A percentile compares a stretch with the other conserved stretches of the same genome.
Conservation (phyloP, 2,113 vertebrate species). For the Macquaria australasica region DNA sequence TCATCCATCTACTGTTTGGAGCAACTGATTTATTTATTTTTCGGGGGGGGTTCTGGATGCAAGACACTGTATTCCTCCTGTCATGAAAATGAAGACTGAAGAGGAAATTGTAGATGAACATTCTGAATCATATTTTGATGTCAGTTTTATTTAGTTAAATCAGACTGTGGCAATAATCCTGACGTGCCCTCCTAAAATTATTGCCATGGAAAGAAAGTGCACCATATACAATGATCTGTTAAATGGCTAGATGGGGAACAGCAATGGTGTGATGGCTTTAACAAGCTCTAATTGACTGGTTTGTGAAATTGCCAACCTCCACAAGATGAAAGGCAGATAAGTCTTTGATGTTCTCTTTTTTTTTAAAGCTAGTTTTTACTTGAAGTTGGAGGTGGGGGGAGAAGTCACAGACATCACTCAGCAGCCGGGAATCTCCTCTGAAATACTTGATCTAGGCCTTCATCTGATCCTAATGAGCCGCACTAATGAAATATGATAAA, state of each 20-base stretch:
- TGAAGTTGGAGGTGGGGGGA: conserved; percentile 49
- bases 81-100: neutral
- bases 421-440: conserved; percentile 50
- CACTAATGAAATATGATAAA: conserved; percentile 76
- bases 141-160: conserved; percentile 13
- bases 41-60: neutral
- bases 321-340: conserved; percentile 80
- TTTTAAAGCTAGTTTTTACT: conserved; percentile 19
- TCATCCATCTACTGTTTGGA: conserved; percentile 25
- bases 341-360: conserved; percentile 70
- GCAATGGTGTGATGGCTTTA: conserved; percentile 54
- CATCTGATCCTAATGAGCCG: conserved; percentile 73
- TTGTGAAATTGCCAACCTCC: conserved; percentile 73
- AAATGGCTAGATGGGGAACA: conserved; percentile 48
- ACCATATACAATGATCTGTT: neutral
- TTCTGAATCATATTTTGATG: conserved; percentile 8
- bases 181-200: neutral
- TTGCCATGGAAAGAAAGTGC: neutral
- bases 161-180: neutral
- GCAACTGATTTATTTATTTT: neutral
- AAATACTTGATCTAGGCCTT: conserved; percentile 53
- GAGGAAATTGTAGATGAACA: neutral
- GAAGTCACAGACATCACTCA: conserved; percentile 62
- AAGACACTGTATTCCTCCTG: neutral
- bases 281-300: conserved; percentile 75